phyloP scores from a whole-genome alignment of 2,797 vertebrate genomes.

The Hozukius guyotensis region DNA sequence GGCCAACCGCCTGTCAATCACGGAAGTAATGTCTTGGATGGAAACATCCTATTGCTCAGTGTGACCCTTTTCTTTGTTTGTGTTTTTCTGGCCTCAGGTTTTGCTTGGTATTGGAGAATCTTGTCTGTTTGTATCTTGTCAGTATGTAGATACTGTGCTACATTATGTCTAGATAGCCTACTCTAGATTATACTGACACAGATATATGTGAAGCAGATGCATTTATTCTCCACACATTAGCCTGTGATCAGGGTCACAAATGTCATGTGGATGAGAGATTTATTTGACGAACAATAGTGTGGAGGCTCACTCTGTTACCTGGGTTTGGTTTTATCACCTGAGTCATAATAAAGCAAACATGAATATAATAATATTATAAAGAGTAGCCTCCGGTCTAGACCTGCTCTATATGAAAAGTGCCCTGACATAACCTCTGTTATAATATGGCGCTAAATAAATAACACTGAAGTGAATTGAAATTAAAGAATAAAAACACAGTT shows the following conservation, averaged over 20 bases:
- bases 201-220: not conserved
- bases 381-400: too few relatives aligned
- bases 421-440: too few relatives aligned
- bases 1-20: conserved; percentile 16
- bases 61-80: not conserved
- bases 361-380: too few relatives aligned
- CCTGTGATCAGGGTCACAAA: not conserved
- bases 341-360: too few relatives aligned
- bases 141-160: not conserved
- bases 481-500: too few relatives aligned
- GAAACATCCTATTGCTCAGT: not conserved
- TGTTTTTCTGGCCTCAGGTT: not conserved
- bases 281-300: not conserved
- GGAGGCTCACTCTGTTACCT: not conserved
- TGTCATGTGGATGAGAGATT: not conserved
- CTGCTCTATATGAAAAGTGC: too few relatives aligned
- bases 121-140: not conserved
- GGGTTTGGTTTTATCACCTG: not conserved
- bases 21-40: not conserved
- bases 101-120: not conserved
- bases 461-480: too few relatives aligned
- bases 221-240: conserved; percentile 11
- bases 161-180: not conserved
- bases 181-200: not conserved
- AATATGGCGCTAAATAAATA: too few relatives aligned